Evolutionary conservation across 2,797 vertebrate genomes (phyloP).

Genomic region (Florisuga fusca): DNA sequence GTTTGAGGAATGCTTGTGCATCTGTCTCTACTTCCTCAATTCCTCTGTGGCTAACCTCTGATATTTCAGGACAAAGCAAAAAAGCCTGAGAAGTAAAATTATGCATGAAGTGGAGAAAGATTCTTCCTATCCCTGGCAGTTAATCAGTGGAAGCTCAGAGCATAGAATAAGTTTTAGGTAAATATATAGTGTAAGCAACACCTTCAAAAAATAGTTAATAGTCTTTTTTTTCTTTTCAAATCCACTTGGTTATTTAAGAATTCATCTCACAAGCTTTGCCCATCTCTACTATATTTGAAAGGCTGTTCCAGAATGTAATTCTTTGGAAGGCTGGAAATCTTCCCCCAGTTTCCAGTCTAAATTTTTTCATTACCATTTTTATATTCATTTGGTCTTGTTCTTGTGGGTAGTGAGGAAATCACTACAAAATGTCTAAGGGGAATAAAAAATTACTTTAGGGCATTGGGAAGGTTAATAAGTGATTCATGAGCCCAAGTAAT

Average conservation of each 20-base stretch:
- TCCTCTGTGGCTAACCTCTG: background rate
- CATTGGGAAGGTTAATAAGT: too few relatives aligned
- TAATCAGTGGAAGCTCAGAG: slow-evolving; percentile 25
- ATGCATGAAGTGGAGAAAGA: background rate
- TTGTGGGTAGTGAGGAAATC: background rate
- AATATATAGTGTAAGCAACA: slow-evolving; percentile 7
- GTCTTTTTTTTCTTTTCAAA: background rate
- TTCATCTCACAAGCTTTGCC: slow-evolving; percentile 6
- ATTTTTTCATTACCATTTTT: slow-evolving; percentile 56
- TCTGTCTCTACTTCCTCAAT: background rate
- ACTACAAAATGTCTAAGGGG: too few relatives aligned
- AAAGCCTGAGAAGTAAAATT: background rate
- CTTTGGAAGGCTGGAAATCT: background rate
- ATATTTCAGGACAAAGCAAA: background rate
- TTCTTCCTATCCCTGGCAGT: background rate
- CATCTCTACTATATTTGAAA: slow-evolving; percentile 35
- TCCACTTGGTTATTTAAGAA: slow-evolving; percentile 17
- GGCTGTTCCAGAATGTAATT: slow-evolving; percentile 18
- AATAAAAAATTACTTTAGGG: too few relatives aligned
- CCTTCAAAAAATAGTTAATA: background rate
- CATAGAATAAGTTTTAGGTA: slow-evolving; percentile 20
- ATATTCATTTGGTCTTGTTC: slow-evolving; percentile 39
- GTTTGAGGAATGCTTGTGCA: background rate
- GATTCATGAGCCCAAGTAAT: too few relatives aligned
- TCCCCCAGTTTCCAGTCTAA: slow-evolving; percentile 1